These are phyloP conservation scores for Aurelia sp. DNA, from an alignment of 30 jellyfish, hydroid and myxozoan species.

Conservation along the genomic window DNA sequence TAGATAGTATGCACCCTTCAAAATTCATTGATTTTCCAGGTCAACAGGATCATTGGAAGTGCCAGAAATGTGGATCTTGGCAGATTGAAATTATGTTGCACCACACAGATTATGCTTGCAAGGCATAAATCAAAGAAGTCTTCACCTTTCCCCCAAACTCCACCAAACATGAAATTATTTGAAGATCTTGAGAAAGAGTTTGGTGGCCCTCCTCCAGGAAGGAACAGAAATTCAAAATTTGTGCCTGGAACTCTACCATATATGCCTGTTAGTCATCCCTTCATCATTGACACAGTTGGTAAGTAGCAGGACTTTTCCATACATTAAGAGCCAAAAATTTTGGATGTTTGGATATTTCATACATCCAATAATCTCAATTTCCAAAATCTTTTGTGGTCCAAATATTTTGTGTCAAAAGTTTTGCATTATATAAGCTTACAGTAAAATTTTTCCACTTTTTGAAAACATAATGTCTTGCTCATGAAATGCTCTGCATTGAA, in stretches of 20 bases:
- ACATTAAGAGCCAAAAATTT: not conserved
- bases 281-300: constrained; percentile 57
- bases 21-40: too few species aligned
- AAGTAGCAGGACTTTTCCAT: not conserved
- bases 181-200: constrained; percentile 54
- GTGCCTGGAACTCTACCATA: constrained; percentile 28
- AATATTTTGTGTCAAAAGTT: too few species aligned
- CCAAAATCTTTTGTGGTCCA: too few species aligned
- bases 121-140: constrained; percentile 33
- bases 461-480: too few species aligned
- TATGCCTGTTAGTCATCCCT: constrained; percentile 50
- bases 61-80: not conserved
- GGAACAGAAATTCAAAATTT: constrained; percentile 29
- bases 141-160: constrained; percentile 26
- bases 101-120: not conserved
- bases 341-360: not conserved
- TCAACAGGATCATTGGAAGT: too few species aligned
- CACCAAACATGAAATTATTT: constrained; percentile 24
- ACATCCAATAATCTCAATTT: too few species aligned
- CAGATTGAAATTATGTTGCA: not conserved
- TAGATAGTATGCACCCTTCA: too few species aligned
- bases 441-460: too few species aligned
- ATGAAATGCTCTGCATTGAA: too few species aligned
- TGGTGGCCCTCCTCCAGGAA: constrained; percentile 55
- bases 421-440: too few species aligned